phyloP scores from a whole-genome alignment of 2,888 invertebrate genomes.

The Eulithis prunata region DNA sequence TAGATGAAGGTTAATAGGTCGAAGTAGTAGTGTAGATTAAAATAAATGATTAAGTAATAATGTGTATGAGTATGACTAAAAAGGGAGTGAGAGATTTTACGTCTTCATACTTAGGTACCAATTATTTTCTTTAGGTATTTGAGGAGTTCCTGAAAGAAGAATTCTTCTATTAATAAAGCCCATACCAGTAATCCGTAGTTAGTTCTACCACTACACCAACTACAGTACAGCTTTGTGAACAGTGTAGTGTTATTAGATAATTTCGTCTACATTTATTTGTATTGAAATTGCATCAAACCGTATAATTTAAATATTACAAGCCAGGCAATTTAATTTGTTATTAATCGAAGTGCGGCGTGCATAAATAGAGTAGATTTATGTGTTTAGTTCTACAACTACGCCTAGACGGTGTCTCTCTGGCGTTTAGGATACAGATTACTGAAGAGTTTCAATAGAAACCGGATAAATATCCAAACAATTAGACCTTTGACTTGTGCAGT shows the following conservation, averaged over 20 bases:
- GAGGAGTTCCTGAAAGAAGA: too few relatives aligned
- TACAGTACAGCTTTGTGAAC: not conserved
- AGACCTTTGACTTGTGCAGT: not conserved
- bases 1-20: too few relatives aligned
- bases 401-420: slow-evolving; percentile 31
- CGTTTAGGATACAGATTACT: not conserved
- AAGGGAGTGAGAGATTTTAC: too few relatives aligned
- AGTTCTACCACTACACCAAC: too few relatives aligned
- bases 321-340: slow-evolving; percentile 51
- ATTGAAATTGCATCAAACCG: slow-evolving; percentile 22
- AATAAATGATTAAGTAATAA: too few relatives aligned
- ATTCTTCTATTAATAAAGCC: too few relatives aligned
- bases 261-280: slow-evolving; percentile 5
- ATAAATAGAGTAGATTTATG: slow-evolving; percentile 58
- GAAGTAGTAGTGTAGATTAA: too few relatives aligned
- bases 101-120: too few relatives aligned
- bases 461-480: slow-evolving; percentile 1
- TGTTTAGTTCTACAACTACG: slow-evolving; percentile 42
- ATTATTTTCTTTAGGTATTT: too few relatives aligned
- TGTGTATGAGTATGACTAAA: too few relatives aligned
- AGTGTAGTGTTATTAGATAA: slow-evolving; percentile 3
- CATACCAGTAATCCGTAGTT: too few relatives aligned
- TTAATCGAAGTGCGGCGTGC: slow-evolving; percentile 55
- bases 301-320: slow-evolving; percentile 45
- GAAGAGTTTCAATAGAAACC: slow-evolving; percentile 2